Conservation (phyloP, 2,888 invertebrate genomes). For the Eristalis pertinax region DNA sequence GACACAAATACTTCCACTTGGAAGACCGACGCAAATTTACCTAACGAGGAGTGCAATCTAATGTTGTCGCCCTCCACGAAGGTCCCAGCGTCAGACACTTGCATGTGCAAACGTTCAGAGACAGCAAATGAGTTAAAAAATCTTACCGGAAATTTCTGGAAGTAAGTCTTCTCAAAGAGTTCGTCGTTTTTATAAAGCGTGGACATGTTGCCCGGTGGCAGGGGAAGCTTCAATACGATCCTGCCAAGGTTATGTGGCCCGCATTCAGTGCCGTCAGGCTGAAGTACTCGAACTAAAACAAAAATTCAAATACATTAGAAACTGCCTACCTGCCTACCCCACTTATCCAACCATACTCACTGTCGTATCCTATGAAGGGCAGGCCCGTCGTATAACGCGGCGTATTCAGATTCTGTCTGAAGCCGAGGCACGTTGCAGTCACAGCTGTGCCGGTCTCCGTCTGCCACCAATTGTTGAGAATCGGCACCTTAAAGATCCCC, state of each 20-base stretch:
- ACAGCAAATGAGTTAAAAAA: not conserved
- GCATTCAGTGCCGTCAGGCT: slow-evolving; percentile 87
- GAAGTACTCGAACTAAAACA: slow-evolving; percentile 85
- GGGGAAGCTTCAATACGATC: slow-evolving; percentile 90
- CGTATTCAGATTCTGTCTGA: slow-evolving; percentile 87
- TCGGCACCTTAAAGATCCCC: slow-evolving; percentile 87
- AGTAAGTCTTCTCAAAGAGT: slow-evolving; percentile 90
- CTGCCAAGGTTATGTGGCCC: slow-evolving; percentile 89
- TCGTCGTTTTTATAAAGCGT: slow-evolving; percentile 92
- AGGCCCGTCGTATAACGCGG: slow-evolving; percentile 91
- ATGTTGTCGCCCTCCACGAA: too few species aligned
- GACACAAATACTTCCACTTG: too few species aligned
- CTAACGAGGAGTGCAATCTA: too few species aligned
- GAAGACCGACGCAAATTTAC: too few species aligned
- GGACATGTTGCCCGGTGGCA: slow-evolving; percentile 94
- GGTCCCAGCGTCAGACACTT: too few species aligned
- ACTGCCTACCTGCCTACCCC: not conserved
- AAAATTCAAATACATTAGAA: not conserved
- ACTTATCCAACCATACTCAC: slow-evolving; percentile 82
- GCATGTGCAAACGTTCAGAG: too few species aligned
- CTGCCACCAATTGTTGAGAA: slow-evolving; percentile 98
- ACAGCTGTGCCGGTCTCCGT: slow-evolving; percentile 96
- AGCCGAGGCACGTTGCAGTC: slow-evolving; percentile 91
- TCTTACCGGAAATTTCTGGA: slow-evolving; percentile 90
- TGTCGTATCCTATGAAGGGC: slow-evolving; percentile 93